Conservation (phyloP, 2,888 invertebrate genomes). For the Hanleya hanleyi region DNA sequence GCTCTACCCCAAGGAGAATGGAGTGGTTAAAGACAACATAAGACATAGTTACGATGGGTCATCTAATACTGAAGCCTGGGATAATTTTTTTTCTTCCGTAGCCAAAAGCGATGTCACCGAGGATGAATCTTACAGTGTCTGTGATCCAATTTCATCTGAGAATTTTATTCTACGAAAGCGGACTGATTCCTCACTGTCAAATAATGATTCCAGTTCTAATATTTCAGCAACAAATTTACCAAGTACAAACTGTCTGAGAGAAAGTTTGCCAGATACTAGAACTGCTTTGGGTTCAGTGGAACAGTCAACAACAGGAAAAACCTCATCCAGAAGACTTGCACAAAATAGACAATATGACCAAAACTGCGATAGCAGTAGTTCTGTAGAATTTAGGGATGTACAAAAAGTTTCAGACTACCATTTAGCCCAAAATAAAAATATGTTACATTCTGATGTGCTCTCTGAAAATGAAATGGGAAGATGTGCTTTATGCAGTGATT, state of each 20-base stretch:
- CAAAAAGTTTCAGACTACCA: background rate
- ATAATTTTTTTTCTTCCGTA: background rate
- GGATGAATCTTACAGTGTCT: background rate
- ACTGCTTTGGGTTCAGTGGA: background rate
- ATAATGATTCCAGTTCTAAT: no score
- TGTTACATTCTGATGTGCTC: no score
- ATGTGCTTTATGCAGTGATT: background rate
- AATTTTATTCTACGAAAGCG: no score
- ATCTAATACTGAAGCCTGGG: background rate
- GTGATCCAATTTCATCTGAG: background rate
- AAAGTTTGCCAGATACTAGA: background rate
- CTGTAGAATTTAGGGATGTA: background rate
- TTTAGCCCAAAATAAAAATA: no score
- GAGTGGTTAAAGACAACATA: no score
- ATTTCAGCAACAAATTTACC: no score
- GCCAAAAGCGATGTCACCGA: background rate
- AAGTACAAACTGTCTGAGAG: no score
- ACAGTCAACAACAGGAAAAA: background rate
- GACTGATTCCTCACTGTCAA: no score
- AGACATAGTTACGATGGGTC: background rate
- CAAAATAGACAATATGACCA: background rate
- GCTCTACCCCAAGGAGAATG: background rate
- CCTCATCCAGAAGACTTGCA: background rate
- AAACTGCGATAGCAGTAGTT: background rate
- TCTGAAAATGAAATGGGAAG: background rate